Percentiles rank a stretch among this genome's conserved stretches.
phyloP scores from a whole-genome alignment of 2,888 invertebrate species.

The Phorcus lineatus region DNA sequence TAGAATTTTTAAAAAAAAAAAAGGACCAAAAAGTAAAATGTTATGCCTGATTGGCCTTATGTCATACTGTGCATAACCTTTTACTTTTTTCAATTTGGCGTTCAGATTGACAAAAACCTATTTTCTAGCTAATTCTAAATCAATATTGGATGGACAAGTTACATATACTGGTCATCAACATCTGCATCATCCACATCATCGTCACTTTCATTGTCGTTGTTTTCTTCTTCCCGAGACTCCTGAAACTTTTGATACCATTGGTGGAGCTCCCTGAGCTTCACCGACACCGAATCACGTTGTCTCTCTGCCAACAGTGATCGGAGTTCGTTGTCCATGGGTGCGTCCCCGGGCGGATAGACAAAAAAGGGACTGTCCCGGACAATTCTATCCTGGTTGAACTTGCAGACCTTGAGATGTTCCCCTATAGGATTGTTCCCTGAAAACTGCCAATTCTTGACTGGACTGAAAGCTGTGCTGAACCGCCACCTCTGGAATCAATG shows the following conservation, averaged over 20 bases:
- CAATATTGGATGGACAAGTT: no score
- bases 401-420: constrained; percentile 75
- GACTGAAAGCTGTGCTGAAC: constrained; percentile 76
- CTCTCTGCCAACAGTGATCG: constrained; percentile 9
- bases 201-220: background rate
- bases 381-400: constrained; percentile 65
- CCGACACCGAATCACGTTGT: constrained; percentile 21
- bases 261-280: constrained; percentile 20
- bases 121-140: no score
- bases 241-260: constrained; percentile 11
- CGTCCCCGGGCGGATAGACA: constrained; percentile 23
- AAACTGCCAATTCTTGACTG: constrained; percentile 75
- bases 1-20: no score
- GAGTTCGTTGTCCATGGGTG: constrained; percentile 26
- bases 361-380: constrained; percentile 25
- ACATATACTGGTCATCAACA: no score
- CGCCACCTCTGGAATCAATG: constrained; percentile 73
- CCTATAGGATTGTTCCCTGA: constrained; percentile 69
- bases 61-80: no score
- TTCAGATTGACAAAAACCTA: no score
- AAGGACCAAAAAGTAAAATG: no score
- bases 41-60: no score
- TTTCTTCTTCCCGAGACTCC: background rate
- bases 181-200: no score
- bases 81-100: no score